A percentile compares a stretch with the other conserved stretches of the same genome.
Conservation (phyloP, 2,113 vertebrate genomes). For the Larimichthys crocea region DNA sequence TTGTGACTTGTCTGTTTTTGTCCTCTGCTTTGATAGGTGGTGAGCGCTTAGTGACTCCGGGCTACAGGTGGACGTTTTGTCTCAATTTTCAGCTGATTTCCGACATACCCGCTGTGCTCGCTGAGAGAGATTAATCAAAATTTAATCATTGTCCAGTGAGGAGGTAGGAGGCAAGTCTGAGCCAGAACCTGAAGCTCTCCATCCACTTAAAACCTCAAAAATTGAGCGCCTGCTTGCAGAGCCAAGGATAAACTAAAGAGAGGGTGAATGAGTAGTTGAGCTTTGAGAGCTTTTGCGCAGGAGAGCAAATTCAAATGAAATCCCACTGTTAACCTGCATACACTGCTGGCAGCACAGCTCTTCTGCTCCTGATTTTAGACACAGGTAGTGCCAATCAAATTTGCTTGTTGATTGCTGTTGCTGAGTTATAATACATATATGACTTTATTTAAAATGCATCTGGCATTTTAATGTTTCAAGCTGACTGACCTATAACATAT, state of each 20-base stretch:
- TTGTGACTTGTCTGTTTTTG: not conserved
- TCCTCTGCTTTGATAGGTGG: not conserved
- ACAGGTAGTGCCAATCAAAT: too few species aligned
- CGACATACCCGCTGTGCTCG: slow-evolving; percentile 2
- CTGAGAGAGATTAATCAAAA: slow-evolving; percentile 65
- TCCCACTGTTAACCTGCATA: not conserved
- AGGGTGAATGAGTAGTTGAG: not conserved
- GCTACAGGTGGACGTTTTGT: not conserved
- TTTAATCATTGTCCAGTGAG: slow-evolving; percentile 61
- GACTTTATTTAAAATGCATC: too few species aligned
- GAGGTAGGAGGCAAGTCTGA: slow-evolving; percentile 25
- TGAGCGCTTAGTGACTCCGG: slow-evolving; percentile 23
- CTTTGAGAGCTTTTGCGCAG: not conserved
- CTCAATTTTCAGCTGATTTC: slow-evolving; percentile 38
- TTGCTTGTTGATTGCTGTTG: too few species aligned
- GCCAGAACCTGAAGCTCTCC: slow-evolving; percentile 43
- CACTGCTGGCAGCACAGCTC: too few species aligned
- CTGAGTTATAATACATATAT: too few species aligned
- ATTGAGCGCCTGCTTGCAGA: not conserved
- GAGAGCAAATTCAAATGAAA: slow-evolving; percentile 9
- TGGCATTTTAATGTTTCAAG: not conserved
- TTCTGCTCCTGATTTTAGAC: not conserved
- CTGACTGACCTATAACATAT: not conserved
- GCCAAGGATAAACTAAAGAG: not conserved
- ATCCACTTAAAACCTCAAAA: slow-evolving; percentile 40